Percentiles rank a stretch among this genome's conserved stretches.
Evolutionary conservation across 2,888 invertebrate genomes (phyloP).

Genomic region (Hipparchia sbordonii): DNA sequence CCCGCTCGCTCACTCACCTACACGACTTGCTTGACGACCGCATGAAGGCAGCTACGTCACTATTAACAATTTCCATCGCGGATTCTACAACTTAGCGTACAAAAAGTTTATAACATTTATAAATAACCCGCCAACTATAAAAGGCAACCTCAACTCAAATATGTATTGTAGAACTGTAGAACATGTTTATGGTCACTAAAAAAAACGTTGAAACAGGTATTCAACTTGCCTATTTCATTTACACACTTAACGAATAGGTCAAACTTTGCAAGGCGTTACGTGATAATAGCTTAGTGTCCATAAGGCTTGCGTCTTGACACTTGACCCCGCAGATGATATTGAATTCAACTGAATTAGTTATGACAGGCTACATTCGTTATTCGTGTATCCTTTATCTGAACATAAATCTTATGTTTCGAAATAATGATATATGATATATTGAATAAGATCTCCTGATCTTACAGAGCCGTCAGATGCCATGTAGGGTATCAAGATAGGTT

Average conservation of each 20-base stretch:
- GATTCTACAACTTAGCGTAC: slow-evolving; percentile 30
- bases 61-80: slow-evolving; percentile 39
- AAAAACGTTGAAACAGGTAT: slow-evolving; percentile 6
- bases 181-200: slow-evolving; percentile 7
- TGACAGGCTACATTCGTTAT: slow-evolving; percentile 40
- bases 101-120: slow-evolving; percentile 26
- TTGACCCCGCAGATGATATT: slow-evolving; percentile 27
- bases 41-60: slow-evolving; percentile 45
- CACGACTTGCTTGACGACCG: slow-evolving; percentile 43
- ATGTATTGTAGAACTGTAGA: slow-evolving; percentile 6
- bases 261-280: slow-evolving; percentile 14
- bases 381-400: slow-evolving; percentile 25
- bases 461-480: background rate
- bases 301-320: slow-evolving; percentile 20
- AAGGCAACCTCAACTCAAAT: background rate
- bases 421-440: slow-evolving; percentile 19
- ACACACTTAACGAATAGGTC: slow-evolving; percentile 12
- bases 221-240: slow-evolving; percentile 8
- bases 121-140: slow-evolving; percentile 20
- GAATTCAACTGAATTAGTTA: slow-evolving; percentile 26
- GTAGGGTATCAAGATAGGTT: background rate
- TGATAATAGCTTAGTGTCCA: slow-evolving; percentile 2
- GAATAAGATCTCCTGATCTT: slow-evolving; percentile 16
- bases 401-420: slow-evolving; percentile 29
- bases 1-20: slow-evolving; percentile 62